A percentile compares a stretch with the other conserved stretches of the same genome.
These are phyloP conservation scores for Xanthorhoe spadicearia DNA, from an alignment of 2,888 invertebrate species.

Conservation along the genomic window DNA sequence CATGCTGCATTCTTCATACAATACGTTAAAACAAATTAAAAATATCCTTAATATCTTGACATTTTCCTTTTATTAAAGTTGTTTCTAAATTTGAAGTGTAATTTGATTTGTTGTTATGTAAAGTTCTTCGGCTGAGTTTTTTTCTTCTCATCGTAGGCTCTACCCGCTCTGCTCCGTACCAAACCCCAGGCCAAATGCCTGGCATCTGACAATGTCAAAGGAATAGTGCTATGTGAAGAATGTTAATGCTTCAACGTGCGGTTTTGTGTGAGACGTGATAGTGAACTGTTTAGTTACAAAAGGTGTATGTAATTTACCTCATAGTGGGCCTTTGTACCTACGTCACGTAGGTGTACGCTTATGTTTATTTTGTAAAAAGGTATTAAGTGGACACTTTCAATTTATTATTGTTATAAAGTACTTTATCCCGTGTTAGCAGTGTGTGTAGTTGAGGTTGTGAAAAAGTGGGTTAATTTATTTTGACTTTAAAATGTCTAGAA, in stretches of 20 bases:
- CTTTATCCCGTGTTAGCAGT: too few species aligned
- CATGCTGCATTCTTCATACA: too few species aligned
- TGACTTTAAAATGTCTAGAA: not conserved
- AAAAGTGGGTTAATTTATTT: too few species aligned
- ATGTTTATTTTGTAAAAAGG: not conserved
- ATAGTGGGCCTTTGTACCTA: conserved; percentile 25
- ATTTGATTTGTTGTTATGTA: too few species aligned
- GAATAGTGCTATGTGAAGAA: conserved; percentile 52
- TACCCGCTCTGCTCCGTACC: conserved; percentile 19
- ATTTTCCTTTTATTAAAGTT: too few species aligned
- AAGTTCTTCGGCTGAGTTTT: too few species aligned
- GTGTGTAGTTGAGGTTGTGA: too few species aligned
- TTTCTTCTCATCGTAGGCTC: not conserved
- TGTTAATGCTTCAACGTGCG: conserved; percentile 47
- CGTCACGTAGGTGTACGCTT: conserved; percentile 12
- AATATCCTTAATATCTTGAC: too few species aligned
- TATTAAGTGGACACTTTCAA: not conserved
- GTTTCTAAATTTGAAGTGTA: too few species aligned
- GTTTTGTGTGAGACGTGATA: conserved; percentile 45
- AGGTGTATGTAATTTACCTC: conserved; percentile 32
- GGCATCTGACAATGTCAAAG: conserved; percentile 59
- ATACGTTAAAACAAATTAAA: too few species aligned
- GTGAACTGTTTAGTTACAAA: conserved; percentile 37
- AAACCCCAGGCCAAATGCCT: conserved; percentile 42
- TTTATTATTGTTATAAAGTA: too few species aligned